Evolutionary conservation across 2,888 invertebrate genomes (phyloP).

Genomic region (Pristionchus arcanus): DNA sequence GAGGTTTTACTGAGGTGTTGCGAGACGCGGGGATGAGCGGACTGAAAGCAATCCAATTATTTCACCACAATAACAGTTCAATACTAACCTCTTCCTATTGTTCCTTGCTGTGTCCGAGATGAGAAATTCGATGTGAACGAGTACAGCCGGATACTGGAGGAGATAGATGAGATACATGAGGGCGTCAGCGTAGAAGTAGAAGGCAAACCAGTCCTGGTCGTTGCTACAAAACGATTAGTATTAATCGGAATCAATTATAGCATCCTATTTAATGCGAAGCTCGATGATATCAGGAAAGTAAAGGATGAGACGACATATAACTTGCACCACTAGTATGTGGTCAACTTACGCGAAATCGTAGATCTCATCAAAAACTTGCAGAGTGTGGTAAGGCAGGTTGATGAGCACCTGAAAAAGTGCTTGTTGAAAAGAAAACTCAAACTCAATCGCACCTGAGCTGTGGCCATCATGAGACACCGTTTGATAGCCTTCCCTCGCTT

Average conservation of each 20-base stretch:
- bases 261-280: too few species aligned
- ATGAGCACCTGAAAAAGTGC: constrained; percentile 59
- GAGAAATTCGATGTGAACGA: constrained; percentile 66
- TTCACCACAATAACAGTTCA: background rate
- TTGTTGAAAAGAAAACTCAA: too few species aligned
- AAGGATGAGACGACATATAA: too few species aligned
- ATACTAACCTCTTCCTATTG: constrained; percentile 25
- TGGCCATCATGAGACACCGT: constrained; percentile 72
- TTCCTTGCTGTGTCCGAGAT: constrained; percentile 40
- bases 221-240: background rate
- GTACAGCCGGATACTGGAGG: constrained; percentile 70
- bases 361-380: constrained; percentile 71
- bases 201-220: constrained; percentile 42
- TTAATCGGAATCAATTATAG: too few species aligned
- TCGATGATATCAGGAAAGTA: background rate
- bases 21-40: background rate
- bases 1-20: background rate
- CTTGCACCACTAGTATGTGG: too few species aligned
- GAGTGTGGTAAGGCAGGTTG: constrained; percentile 72
- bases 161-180: constrained; percentile 72
- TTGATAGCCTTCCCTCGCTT: constrained; percentile 69
- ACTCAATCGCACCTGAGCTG: constrained; percentile 62
- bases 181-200: constrained; percentile 72
- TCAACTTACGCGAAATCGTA: constrained; percentile 58
- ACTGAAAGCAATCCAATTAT: background rate